Evolutionary conservation across 2,113 vertebrate genomes (phyloP).

Genomic region (Semnornis frantzii): DNA sequence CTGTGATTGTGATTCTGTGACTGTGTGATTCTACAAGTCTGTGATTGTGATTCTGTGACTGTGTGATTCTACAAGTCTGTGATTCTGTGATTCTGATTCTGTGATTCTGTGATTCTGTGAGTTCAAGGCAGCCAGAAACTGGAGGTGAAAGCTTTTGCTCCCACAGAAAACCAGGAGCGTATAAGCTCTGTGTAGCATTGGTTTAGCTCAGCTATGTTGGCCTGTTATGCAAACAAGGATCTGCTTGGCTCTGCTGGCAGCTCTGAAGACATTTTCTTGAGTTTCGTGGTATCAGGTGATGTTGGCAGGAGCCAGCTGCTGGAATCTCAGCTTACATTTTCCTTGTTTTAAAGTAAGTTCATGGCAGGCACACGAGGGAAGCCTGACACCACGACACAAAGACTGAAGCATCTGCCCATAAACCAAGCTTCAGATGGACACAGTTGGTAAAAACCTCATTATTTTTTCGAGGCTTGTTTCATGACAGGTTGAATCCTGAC

Average conservation of each 20-base stretch:
- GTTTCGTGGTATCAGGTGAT: neutral
- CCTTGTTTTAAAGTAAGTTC: neutral
- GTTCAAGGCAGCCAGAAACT: neutral
- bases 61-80: too few relatives aligned
- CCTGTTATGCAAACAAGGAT: neutral
- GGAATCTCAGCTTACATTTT: neutral
- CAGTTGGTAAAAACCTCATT: conserved; percentile 32
- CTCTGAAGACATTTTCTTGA: neutral
- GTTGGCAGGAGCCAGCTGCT: neutral
- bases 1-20: too few relatives aligned
- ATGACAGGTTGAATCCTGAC: neutral
- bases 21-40: too few relatives aligned
- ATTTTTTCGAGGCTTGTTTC: conserved; percentile 31
- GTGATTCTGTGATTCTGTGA: too few relatives aligned
- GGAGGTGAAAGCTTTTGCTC: neutral
- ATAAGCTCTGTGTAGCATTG: neutral
- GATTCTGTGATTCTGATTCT: too few relatives aligned
- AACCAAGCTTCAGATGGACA: neutral
- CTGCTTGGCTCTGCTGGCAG: neutral
- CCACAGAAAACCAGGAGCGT: neutral
- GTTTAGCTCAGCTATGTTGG: neutral
- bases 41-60: too few relatives aligned
- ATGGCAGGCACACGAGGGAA: neutral
- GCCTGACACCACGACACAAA: neutral
- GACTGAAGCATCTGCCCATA: neutral